These are phyloP conservation scores for Phrynocephalus guinanensis DNA, from an alignment of 2,797 vertebrate genomes.

Conservation along the genomic window DNA sequence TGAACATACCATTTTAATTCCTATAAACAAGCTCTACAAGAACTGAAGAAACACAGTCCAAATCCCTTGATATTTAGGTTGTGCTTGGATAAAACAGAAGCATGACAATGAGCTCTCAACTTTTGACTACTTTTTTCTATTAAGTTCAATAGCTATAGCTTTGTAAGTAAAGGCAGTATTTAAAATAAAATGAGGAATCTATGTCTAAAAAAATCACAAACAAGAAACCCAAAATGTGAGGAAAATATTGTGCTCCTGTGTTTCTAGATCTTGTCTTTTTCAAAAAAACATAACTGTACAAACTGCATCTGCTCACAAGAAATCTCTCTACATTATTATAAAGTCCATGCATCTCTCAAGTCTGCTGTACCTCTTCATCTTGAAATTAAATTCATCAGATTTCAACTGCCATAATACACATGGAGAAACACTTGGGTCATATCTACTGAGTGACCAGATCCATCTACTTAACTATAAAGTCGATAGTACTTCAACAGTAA, in stretches of 20 bases:
- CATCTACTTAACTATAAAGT: background rate
- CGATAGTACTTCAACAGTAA: background rate
- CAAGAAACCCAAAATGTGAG: background rate
- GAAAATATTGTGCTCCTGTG: background rate
- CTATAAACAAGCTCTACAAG: background rate
- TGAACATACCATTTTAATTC: background rate
- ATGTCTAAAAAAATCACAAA: background rate
- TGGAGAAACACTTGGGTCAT: background rate
- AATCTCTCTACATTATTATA: background rate
- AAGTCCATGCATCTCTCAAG: background rate
- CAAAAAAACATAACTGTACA: constrained; percentile 6
- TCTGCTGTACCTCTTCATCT: background rate
- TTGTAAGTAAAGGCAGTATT: background rate
- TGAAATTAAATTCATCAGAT: background rate
- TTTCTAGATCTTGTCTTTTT: constrained; percentile 4
- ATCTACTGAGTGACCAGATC: background rate
- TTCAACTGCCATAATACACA: background rate
- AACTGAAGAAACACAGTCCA: background rate
- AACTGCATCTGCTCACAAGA: background rate
- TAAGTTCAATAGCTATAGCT: background rate
- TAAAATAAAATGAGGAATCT: background rate
- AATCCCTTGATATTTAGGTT: background rate
- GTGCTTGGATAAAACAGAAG: too few relatives aligned
- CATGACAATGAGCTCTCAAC: too few relatives aligned
- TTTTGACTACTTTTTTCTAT: background rate